Percentiles rank a stretch among this genome's conserved stretches.
These are phyloP conservation scores for Isoperla grammatica DNA, from an alignment of 2,888 invertebrate genomes.

Conservation along the genomic window DNA sequence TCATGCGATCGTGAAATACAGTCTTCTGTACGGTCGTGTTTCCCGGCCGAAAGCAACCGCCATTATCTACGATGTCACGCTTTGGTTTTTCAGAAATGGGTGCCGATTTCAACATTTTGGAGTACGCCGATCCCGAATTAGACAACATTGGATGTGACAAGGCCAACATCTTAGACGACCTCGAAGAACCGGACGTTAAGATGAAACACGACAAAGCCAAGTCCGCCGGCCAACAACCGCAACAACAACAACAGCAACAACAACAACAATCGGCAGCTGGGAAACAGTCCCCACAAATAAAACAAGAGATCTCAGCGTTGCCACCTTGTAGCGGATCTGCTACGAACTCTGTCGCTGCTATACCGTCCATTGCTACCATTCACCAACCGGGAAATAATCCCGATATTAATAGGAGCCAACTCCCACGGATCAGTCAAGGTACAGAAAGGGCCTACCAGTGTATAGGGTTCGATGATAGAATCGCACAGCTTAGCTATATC, in stretches of 20 bases:
- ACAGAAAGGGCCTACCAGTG: too few relatives aligned
- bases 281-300: slow-evolving; percentile 10
- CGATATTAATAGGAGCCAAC: slow-evolving; percentile 38
- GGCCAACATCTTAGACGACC: slow-evolving; percentile 82
- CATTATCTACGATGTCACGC: too few relatives aligned
- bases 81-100: slow-evolving; percentile 67
- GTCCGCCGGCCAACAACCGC: neutral
- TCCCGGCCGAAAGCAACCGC: too few relatives aligned
- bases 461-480: too few relatives aligned
- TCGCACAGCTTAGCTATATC: too few relatives aligned
- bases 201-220: slow-evolving; percentile 4
- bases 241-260: too few relatives aligned
- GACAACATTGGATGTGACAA: slow-evolving; percentile 74
- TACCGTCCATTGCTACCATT: too few relatives aligned
- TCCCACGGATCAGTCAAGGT: slow-evolving; percentile 39
- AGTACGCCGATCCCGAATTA: slow-evolving; percentile 91
- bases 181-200: slow-evolving; percentile 64
- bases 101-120: slow-evolving; percentile 90
- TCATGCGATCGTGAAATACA: too few relatives aligned
- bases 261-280: neutral
- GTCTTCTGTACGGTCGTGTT: too few relatives aligned
- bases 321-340: too few relatives aligned
- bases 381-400: too few relatives aligned
- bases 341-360: too few relatives aligned
- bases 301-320: neutral